Conservation (phyloP, 1,140 invertebrate species). For the Parapsyche elsis region DNA sequence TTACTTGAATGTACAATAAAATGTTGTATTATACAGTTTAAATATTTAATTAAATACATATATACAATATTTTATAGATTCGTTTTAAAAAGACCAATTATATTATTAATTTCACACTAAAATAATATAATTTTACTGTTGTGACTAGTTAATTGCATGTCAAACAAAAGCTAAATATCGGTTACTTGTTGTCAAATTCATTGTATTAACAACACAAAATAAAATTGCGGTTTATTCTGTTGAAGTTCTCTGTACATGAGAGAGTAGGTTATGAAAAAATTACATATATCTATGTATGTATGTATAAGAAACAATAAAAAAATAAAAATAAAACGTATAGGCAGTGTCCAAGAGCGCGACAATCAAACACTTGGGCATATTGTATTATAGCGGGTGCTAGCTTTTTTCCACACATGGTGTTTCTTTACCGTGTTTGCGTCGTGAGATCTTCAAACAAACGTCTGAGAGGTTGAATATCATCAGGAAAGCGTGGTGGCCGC, state of each 20-base stretch:
- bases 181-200: background rate
- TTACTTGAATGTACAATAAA: background rate
- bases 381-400: conserved; percentile 48
- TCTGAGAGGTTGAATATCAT: conserved; percentile 78
- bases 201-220: background rate
- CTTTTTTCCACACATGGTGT: conserved; percentile 33
- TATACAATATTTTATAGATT: background rate
- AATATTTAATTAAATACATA: background rate
- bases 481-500: conserved; percentile 77
- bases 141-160: background rate
- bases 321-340: background rate
- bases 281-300: background rate
- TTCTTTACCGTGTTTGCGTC: conserved; percentile 64
- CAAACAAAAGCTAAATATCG: conserved; percentile 5
- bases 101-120: background rate
- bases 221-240: background rate
- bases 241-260: conserved; percentile 1
- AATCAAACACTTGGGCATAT: conserved; percentile 39
- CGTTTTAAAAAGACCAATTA: background rate
- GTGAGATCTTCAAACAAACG: conserved; percentile 78
- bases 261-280: conserved; percentile 3
- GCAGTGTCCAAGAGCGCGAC: conserved; percentile 35
- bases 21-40: background rate
- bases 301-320: too few species aligned
- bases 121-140: background rate